These are phyloP conservation scores for Rhinoptilus africanus DNA, from an alignment of 2,113 vertebrate species.

Conservation along the genomic window DNA sequence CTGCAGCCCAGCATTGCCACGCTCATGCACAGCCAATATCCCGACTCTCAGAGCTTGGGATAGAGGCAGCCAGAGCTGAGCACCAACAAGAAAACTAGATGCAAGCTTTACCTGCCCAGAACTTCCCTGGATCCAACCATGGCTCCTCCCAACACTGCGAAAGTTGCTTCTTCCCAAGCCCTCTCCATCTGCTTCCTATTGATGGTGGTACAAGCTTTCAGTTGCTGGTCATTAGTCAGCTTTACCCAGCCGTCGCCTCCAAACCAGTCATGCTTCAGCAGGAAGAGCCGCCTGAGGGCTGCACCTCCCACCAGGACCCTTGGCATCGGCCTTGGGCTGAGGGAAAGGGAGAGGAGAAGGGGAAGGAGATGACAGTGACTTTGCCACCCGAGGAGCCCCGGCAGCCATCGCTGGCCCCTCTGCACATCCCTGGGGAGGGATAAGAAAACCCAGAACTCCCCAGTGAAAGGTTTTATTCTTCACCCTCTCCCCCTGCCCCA, in stretches of 20 bases:
- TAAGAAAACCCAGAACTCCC: not conserved
- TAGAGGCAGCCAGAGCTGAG: not conserved
- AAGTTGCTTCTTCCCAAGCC: not conserved
- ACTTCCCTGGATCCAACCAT: not conserved
- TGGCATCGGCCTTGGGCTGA: not conserved
- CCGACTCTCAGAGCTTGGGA: not conserved
- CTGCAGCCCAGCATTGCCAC: not conserved
- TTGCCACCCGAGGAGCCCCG: not conserved
- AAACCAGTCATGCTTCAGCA: not conserved
- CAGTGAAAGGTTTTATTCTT: not conserved
- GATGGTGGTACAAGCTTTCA: not conserved
- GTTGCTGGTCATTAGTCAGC: slow-evolving; percentile 20
- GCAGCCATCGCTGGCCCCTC: not conserved
- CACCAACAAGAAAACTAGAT: not conserved
- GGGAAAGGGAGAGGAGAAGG: not conserved
- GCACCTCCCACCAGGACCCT: not conserved
- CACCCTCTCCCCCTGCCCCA: not conserved
- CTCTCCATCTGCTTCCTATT: slow-evolving; percentile 34
- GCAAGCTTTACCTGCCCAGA: not conserved
- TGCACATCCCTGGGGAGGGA: not conserved
- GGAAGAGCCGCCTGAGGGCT: not conserved
- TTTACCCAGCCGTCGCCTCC: not conserved
- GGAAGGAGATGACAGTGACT: not conserved
- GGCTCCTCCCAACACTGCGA: not conserved
- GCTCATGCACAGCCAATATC: not conserved